Percentiles rank a stretch among this genome's conserved stretches.
phyloP scores from a whole-genome alignment of 1,140 invertebrate species.

The Zaprionus tsacasi region DNA sequence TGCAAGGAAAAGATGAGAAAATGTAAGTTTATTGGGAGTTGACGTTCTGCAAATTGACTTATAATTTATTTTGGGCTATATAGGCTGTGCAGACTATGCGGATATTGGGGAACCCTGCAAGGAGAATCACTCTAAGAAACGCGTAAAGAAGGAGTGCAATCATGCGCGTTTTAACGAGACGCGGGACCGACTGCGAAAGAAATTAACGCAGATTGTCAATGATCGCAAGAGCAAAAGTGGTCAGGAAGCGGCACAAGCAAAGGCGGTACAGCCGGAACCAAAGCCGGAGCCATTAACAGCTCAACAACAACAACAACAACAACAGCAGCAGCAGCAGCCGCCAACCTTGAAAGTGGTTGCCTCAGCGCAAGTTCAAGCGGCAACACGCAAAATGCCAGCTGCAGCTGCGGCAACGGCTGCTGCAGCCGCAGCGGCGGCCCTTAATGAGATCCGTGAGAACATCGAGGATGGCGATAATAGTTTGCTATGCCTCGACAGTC shows the following conservation, averaged over 20 bases:
- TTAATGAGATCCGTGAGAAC: slow-evolving; percentile 54
- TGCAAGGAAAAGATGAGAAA: slow-evolving; percentile 80
- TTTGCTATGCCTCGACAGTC: slow-evolving; percentile 69
- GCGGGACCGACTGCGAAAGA: slow-evolving; percentile 84
- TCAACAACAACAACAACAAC: slow-evolving; percentile 31
- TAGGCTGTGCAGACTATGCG: slow-evolving; percentile 79
- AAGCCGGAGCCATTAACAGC: slow-evolving; percentile 34
- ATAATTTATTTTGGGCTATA: not conserved
- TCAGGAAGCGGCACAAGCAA: slow-evolving; percentile 44
- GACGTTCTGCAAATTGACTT: not conserved
- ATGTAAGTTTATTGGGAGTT: slow-evolving; percentile 56
- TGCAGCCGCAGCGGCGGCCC: slow-evolving; percentile 47
- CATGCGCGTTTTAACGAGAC: slow-evolving; percentile 84
- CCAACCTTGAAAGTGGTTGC: slow-evolving; percentile 67
- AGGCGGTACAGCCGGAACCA: slow-evolving; percentile 12
- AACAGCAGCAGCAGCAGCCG: slow-evolving; percentile 44
- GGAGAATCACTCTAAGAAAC: slow-evolving; percentile 81
- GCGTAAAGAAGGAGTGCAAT: slow-evolving; percentile 80
- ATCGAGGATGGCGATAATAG: slow-evolving; percentile 64
- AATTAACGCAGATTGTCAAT: slow-evolving; percentile 83
- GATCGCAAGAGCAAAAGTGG: slow-evolving; percentile 70
- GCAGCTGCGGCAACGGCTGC: slow-evolving; percentile 45
- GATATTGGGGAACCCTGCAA: slow-evolving; percentile 80
- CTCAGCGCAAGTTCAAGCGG: slow-evolving; percentile 58
- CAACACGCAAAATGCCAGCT: slow-evolving; percentile 39